Evolutionary conservation across 64 coral and sea anemone species (phyloP).

Genomic region (Platygyra sinensis): DNA sequence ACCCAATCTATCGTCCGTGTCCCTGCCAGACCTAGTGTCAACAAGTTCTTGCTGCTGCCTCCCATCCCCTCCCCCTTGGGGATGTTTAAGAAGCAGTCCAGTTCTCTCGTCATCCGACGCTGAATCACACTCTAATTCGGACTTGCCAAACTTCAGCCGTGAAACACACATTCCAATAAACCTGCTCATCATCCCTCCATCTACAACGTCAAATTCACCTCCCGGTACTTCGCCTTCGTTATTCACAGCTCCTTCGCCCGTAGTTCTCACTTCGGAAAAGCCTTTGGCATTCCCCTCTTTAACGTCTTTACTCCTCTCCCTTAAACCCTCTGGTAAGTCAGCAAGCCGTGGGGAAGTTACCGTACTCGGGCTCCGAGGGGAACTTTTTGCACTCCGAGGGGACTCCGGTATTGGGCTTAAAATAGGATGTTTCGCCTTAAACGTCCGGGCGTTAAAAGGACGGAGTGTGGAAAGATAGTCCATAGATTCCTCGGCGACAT

Average conservation of each 20-base stretch:
- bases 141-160: conserved; percentile 27
- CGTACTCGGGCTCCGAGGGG: background rate
- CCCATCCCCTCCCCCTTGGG: background rate
- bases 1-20: background rate
- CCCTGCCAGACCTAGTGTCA: background rate
- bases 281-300: background rate
- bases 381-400: conserved; percentile 38
- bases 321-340: background rate
- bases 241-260: background rate
- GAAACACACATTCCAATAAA: conserved; percentile 69
- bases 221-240: background rate
- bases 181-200: conserved; percentile 61
- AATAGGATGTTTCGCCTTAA: conserved; percentile 42
- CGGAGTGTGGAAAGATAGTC: conserved; percentile 54
- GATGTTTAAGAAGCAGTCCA: background rate
- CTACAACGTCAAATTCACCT: conserved; percentile 68
- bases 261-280: background rate
- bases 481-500: conserved; percentile 37
- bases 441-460: conserved; percentile 28
- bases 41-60: background rate
- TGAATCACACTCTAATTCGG: conserved; percentile 43
- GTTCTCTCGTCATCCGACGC: conserved; percentile 36
- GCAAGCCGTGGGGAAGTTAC: background rate
- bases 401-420: conserved; percentile 91
- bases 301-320: background rate